Evolutionary conservation across 2,888 invertebrate genomes (phyloP).

Genomic region (Aphodius granarius): DNA sequence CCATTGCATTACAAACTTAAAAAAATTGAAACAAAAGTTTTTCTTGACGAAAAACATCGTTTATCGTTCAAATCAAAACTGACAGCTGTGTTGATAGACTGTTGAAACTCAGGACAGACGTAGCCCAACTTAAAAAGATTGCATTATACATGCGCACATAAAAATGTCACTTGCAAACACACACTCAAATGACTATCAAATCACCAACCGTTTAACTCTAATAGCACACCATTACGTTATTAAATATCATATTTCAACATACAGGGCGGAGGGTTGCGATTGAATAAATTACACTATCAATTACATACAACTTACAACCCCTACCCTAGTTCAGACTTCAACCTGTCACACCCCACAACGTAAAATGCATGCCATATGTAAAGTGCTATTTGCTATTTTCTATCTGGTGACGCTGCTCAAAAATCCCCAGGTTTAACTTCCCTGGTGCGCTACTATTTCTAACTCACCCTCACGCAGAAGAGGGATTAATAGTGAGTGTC

Average conservation of each 20-base stretch:
- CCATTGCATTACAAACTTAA: too few species aligned
- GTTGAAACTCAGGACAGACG: too few species aligned
- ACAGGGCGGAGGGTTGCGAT: neutral
- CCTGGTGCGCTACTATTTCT: neutral
- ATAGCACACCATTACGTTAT: neutral
- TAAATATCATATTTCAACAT: neutral
- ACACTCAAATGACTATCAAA: too few species aligned
- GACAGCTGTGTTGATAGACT: too few species aligned
- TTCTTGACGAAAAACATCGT: too few species aligned
- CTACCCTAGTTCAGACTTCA: neutral
- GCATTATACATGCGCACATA: too few species aligned
- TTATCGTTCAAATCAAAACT: too few species aligned
- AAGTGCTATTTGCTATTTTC: constrained; percentile 41
- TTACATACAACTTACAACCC: neutral
- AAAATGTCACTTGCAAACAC: too few species aligned
- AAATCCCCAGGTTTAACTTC: constrained; percentile 17
- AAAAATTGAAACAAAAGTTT: too few species aligned
- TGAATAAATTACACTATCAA: neutral
- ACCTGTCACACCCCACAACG: constrained; percentile 1
- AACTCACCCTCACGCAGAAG: neutral
- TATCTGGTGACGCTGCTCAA: constrained; percentile 15
- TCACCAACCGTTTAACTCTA: neutral
- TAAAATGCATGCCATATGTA: constrained; percentile 47
- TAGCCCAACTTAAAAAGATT: too few species aligned
- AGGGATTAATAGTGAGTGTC: constrained; percentile 36